These are phyloP conservation scores for Lampris incognitus DNA, from an alignment of 2,113 vertebrate species.

Conservation along the genomic window DNA sequence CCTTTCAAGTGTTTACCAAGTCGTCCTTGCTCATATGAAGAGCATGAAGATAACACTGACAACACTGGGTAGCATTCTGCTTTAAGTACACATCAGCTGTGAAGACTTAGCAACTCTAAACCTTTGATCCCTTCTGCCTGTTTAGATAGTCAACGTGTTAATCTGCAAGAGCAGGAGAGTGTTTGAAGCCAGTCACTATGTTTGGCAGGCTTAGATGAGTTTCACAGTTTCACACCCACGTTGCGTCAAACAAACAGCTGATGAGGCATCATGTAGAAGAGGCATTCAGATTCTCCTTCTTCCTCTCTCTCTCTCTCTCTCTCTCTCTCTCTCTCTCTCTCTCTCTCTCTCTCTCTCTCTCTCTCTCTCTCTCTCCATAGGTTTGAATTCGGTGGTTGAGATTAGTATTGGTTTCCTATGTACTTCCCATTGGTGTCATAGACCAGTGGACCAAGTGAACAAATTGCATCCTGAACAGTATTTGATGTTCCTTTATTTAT, in stretches of 20 bases:
- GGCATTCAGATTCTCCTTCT: background rate
- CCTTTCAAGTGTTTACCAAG: too few relatives aligned
- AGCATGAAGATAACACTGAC: too few relatives aligned
- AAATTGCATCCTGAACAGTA: too few relatives aligned
- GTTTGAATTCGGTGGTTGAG: too few relatives aligned
- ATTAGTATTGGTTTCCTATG: too few relatives aligned
- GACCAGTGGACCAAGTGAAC: too few relatives aligned
- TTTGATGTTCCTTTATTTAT: too few relatives aligned
- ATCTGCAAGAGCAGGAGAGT: conserved; percentile 48
- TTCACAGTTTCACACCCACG: conserved; percentile 24
- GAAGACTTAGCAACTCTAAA: conserved; percentile 34
- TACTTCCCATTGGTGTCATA: too few relatives aligned
- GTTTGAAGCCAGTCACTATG: background rate
- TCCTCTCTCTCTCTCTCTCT: background rate
- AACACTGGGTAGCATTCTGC: background rate
- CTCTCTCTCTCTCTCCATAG: too few relatives aligned
- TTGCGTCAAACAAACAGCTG: background rate
- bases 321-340: background rate
- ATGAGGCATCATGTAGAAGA: conserved; percentile 5
- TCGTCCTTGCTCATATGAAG: too few relatives aligned
- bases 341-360: too few relatives aligned
- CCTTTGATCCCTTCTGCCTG: conserved; percentile 7
- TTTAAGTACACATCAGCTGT: conserved; percentile 23
- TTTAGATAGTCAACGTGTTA: conserved; percentile 26
- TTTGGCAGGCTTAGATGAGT: background rate